Evolutionary conservation across 2,797 vertebrate species (phyloP).

Genomic region (Poeciliopsis turneri): DNA sequence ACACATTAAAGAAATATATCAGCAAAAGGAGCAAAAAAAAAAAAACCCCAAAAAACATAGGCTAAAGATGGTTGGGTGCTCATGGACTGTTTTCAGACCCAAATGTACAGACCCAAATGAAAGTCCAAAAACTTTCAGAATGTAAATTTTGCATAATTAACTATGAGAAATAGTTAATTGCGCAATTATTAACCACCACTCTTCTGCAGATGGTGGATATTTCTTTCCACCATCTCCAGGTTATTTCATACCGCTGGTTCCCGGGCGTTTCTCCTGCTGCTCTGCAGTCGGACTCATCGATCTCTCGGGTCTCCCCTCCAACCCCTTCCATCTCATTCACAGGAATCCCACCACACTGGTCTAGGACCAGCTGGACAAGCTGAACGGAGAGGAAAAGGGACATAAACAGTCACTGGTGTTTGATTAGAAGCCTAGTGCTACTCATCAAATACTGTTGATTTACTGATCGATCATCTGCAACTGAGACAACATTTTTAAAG

Average conservation of each 20-base stretch:
- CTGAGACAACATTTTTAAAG: neutral
- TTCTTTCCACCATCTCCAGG: neutral
- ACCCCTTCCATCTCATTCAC: constrained; percentile 68
- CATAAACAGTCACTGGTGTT: neutral
- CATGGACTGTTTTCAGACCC: too few relatives aligned
- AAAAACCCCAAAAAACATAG: neutral
- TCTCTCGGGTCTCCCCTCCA: constrained; percentile 62
- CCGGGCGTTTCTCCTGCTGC: constrained; percentile 83
- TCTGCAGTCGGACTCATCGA: constrained; percentile 83
- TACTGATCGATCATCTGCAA: neutral
- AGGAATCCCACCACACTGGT: constrained; percentile 81
- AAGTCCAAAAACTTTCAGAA: too few relatives aligned
- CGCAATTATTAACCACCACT: too few relatives aligned
- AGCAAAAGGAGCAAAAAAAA: neutral
- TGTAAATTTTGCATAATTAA: neutral
- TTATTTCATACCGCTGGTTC: constrained; percentile 78
- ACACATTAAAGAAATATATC: neutral
- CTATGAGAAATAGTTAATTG: too few relatives aligned
- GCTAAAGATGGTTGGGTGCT: too few relatives aligned
- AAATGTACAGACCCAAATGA: too few relatives aligned
- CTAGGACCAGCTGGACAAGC: constrained; percentile 88
- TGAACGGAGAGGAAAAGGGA: constrained; percentile 44
- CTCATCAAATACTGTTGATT: neutral
- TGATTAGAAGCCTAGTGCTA: neutral
- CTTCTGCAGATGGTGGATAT: neutral